Evolutionary conservation across 2,797 vertebrate species (phyloP).

Genomic region (Xenentodon cancila): DNA sequence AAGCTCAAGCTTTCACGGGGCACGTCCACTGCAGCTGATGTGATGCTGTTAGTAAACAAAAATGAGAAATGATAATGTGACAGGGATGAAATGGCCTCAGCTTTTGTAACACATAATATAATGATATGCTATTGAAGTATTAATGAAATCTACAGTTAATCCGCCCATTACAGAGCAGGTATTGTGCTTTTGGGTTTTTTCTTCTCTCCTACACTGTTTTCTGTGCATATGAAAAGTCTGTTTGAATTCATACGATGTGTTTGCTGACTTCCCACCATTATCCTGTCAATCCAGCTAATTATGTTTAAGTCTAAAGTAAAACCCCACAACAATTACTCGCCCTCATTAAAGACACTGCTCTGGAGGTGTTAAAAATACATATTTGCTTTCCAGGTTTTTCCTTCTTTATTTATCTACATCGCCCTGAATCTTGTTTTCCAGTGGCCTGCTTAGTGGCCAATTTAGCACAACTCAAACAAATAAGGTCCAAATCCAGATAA

Average conservation of each 20-base stretch:
- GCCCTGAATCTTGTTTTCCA: too few species aligned
- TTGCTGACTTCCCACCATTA: background rate
- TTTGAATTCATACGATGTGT: background rate
- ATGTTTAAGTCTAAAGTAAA: background rate
- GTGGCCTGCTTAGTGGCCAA: too few species aligned
- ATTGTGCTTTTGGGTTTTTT: background rate
- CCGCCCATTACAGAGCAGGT: too few species aligned
- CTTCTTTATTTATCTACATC: too few species aligned
- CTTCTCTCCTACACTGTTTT: background rate
- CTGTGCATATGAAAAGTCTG: background rate
- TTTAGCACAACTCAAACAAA: too few species aligned
- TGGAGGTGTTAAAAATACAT: too few species aligned
- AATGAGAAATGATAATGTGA: background rate
- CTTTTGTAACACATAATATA: background rate
- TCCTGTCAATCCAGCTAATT: background rate
- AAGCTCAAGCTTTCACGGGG: background rate
- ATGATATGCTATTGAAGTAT: background rate
- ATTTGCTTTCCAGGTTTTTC: too few species aligned
- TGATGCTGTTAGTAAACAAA: background rate
- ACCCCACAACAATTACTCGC: too few species aligned
- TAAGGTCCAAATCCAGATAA: too few species aligned
- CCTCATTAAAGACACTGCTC: too few species aligned
- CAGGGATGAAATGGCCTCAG: background rate
- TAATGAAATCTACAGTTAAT: background rate
- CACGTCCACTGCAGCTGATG: background rate